Conservation (phyloP, 2,113 vertebrate species). For the Pungitius pungitius region DNA sequence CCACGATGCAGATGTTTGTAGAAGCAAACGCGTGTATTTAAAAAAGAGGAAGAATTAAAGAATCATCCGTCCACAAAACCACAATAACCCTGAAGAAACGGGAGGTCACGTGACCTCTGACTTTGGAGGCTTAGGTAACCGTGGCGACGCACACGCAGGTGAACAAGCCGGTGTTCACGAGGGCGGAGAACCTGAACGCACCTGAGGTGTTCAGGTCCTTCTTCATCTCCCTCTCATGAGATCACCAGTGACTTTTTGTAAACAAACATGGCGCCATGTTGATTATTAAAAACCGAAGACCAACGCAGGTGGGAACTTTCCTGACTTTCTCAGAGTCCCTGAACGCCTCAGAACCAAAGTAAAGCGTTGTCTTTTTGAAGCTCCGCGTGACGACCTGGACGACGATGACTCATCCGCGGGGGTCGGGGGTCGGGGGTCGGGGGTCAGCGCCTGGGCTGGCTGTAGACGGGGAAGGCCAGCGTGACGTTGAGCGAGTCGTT, state of each 20-base stretch:
- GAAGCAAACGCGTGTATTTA: not conserved
- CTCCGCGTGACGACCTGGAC: not conserved
- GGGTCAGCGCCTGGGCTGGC: conserved; percentile 95
- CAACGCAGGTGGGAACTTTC: not conserved
- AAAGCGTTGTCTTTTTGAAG: not conserved
- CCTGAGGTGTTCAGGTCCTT: no score
- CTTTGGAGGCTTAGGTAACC: no score
- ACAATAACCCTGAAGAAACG: not conserved
- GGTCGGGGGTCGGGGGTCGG: no score
- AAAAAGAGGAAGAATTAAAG: conserved; percentile 9
- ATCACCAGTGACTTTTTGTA: not conserved
- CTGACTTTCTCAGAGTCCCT: not conserved
- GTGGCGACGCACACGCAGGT: no score
- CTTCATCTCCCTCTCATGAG: no score
- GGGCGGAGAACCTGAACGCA: no score
- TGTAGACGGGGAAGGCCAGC: conserved; percentile 95
- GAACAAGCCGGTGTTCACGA: no score
- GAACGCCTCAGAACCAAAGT: not conserved
- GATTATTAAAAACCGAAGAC: not conserved
- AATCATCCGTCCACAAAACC: not conserved
- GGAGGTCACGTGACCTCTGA: not conserved
- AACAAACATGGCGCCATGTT: not conserved
- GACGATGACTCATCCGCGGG: no score
- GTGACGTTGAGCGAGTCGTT: conserved; percentile 99
- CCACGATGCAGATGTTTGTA: no score